Base-by-base conservation (phyloP, 2,888 invertebrate genomes). In the Drosophila prostipennis region DNA sequence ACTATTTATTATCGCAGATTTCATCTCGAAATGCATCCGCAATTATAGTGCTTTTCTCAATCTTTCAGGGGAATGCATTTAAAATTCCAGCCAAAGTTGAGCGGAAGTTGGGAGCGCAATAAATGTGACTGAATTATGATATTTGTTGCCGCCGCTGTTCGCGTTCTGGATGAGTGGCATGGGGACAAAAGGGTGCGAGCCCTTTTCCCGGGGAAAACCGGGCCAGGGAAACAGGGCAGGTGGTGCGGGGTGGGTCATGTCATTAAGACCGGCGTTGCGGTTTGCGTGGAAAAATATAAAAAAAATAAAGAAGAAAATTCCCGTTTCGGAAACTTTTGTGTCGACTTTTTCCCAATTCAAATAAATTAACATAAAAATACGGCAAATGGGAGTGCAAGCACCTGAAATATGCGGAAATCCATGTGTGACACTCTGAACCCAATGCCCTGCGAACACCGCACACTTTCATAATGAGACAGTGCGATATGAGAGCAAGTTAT, bases 281-380 rank as follows among this genome's bases (percentile, higher is more conserved):
- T 63, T 65, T 48, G 52, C 53, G 53, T 57, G 49, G 46, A 57
- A 39, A 49, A 57, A 49, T n/a, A 42, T 19, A 26, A 19, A 26
- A 26, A 49, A 29, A 51, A 16, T 6, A 19, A 14, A 39, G 29
- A 53, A 57, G 69, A 71, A 55, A 78, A 76, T 58, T 78, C 64
- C 78, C 82, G 79, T 81, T 81, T 78, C 69, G 60, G 37, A 58
- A 58, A 54, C 26, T 56, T 70, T 70, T 55, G 69, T 70, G 70
- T 55, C 59, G 60, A 49, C 56, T 60, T 56, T 67, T 59, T 58
- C 40, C 52, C 73, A 72, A 74, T 76, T 75, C 63, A 84, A 83
- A 83, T 81, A 81, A 86, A 85, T 85, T 85, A 87, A 80, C 84
- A 85, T 85, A 80, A 87, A 86, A 86, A 81, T 73, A 80, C 70